phyloP scores from a whole-genome alignment of 2,113 vertebrate species.

The Megaceryle torquata region DNA sequence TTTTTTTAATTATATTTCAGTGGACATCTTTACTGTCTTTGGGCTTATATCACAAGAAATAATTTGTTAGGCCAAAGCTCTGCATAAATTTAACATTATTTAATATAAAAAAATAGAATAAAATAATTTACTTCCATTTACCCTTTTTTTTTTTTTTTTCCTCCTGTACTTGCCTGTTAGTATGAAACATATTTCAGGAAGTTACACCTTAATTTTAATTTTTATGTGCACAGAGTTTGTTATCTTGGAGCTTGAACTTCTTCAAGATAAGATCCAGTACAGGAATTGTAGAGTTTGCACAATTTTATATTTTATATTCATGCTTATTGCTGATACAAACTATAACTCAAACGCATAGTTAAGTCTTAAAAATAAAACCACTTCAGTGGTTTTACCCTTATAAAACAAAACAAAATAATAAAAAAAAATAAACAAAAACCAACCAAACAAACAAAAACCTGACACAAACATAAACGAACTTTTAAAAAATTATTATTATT shows the following conservation, averaged over 20 bases:
- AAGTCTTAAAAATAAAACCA: conserved; percentile 12
- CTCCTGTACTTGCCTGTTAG: background rate
- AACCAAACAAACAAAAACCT: too few species aligned
- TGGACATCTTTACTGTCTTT: background rate
- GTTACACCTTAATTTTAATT: background rate
- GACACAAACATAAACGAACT: background rate
- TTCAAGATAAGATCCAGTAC: background rate
- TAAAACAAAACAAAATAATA: background rate
- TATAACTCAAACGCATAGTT: background rate
- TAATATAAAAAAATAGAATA: background rate
- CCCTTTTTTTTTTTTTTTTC: background rate
- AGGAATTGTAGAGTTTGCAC: background rate
- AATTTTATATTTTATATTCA: background rate
- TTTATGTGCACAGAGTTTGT: background rate
- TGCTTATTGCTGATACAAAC: background rate
- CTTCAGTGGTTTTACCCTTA: background rate
- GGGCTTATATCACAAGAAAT: background rate
- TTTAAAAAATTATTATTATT: too few species aligned
- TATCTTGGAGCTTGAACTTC: background rate
- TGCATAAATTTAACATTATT: background rate
- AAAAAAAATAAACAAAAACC: background rate
- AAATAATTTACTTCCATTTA: background rate
- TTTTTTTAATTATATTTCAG: background rate
- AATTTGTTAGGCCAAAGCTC: background rate
- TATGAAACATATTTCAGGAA: background rate